Conservation (phyloP, 2,888 invertebrate genomes). For the Ophioninae sp. region DNA sequence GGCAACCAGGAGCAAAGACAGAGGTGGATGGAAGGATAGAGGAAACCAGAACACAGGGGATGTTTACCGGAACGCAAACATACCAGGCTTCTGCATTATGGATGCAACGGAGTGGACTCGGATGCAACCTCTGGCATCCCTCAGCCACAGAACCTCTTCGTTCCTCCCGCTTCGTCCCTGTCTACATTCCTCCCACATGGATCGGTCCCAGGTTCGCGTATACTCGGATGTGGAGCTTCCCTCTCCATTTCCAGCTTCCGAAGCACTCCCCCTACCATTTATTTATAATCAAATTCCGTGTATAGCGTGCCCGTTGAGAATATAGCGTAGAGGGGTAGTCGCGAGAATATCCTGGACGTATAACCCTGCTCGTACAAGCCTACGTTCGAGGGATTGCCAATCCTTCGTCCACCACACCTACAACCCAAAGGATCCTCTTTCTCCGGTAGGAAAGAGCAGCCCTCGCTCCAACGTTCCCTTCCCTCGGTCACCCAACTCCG, state of each 20-base stretch:
- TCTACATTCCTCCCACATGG: constrained; percentile 33
- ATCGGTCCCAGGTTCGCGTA: constrained; percentile 40
- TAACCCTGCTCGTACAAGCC: constrained; percentile 67
- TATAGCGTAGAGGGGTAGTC: constrained; percentile 13
- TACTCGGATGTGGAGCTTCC: constrained; percentile 60
- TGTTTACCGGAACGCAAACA: constrained; percentile 78
- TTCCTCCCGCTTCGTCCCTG: constrained; percentile 33
- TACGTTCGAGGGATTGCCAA: constrained; percentile 62
- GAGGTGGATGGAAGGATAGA: constrained; percentile 42
- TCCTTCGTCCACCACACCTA: constrained; percentile 48
- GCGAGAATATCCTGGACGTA: constrained; percentile 72
- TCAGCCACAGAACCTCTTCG: constrained; percentile 35
- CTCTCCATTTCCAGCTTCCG: constrained; percentile 52
- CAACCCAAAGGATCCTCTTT: constrained; percentile 30
- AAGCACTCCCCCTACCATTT: constrained; percentile 75
- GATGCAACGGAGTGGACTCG: constrained; percentile 78
- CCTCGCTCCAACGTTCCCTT: constrained; percentile 21
- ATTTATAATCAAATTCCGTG: constrained; percentile 80
- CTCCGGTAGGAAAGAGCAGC: constrained; percentile 38
- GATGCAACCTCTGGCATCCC: constrained; percentile 64
- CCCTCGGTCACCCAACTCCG: constrained; percentile 14
- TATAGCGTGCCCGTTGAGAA: constrained; percentile 62
- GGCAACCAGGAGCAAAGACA: constrained; percentile 47
- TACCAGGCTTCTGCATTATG: constrained; percentile 78
- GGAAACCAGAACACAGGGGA: constrained; percentile 72